phyloP scores from a whole-genome alignment of 2,113 vertebrate species.

The Chunga burmeisteri region DNA sequence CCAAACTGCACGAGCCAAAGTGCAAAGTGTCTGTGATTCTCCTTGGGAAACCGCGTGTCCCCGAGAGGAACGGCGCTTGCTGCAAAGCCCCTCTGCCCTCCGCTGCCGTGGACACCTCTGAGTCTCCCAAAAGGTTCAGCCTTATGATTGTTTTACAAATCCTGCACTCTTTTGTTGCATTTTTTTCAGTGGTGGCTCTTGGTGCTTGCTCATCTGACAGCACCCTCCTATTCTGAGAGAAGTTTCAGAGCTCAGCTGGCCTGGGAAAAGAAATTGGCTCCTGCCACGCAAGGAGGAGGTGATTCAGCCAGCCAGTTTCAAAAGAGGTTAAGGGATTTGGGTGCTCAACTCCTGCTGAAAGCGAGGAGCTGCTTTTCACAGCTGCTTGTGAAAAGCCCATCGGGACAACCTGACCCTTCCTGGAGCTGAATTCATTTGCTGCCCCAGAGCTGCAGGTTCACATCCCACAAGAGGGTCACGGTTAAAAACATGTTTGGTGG shows the following conservation, averaged over 20 bases:
- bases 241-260: neutral
- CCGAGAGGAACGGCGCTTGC: accelerated
- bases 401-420: neutral
- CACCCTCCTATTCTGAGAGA: neutral
- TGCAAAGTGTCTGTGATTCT: neutral
- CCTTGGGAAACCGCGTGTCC: neutral
- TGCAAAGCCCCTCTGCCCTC: neutral
- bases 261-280: neutral
- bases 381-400: neutral
- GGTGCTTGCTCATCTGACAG: neutral
- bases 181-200: neutral
- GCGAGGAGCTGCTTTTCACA: neutral
- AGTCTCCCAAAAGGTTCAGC: neutral
- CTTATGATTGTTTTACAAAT: neutral
- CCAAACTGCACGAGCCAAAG: neutral
- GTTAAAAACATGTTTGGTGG: neutral
- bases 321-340: neutral
- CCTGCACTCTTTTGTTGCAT: neutral
- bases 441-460: neutral
- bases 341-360: neutral
- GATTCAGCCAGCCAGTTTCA: neutral
- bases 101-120: neutral
- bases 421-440: neutral
- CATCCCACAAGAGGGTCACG: accelerated
- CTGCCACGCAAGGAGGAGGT: neutral